phyloP scores from a whole-genome alignment of 2,888 invertebrate genomes.

The Dysmachus trigonus region DNA sequence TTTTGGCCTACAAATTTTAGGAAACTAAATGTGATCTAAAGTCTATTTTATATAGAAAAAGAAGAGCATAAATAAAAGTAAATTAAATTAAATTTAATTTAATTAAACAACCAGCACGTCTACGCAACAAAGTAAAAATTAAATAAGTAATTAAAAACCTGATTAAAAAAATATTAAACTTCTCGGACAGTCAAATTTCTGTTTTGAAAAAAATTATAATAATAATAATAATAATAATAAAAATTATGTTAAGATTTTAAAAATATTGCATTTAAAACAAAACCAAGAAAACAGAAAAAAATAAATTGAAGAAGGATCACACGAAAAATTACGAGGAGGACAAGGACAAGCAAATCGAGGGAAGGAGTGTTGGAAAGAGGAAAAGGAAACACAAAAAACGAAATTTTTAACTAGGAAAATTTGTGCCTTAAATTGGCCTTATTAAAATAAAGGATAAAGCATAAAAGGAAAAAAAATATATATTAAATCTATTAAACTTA shows the following conservation, averaged over 20 bases:
- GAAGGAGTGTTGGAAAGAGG: not conserved
- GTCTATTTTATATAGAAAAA: slow-evolving; percentile 20
- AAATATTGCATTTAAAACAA: slow-evolving; percentile 40
- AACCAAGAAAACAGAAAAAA: slow-evolving; percentile 52
- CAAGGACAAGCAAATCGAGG: not conserved
- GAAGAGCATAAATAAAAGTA: not conserved
- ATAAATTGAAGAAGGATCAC: not conserved
- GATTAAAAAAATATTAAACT: slow-evolving; percentile 1
- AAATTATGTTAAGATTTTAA: too few species aligned
- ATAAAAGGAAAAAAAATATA: slow-evolving; percentile 40
- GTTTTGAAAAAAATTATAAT: slow-evolving; percentile 47
- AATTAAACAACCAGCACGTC: not conserved
- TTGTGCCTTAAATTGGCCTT: slow-evolving; percentile 56
- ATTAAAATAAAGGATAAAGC: slow-evolving; percentile 48
- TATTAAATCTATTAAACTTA: slow-evolving; percentile 43
- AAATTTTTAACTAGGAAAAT: slow-evolving; percentile 50
- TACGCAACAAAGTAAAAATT: not conserved
- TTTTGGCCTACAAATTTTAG: slow-evolving; percentile 40
- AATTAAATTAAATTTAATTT: not conserved
- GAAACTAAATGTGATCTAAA: slow-evolving; percentile 45
- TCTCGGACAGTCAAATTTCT: slow-evolving; percentile 33
- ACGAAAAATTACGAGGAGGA: not conserved
- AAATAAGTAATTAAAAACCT: slow-evolving; percentile 26
- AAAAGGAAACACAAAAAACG: slow-evolving; percentile 18
- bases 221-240: not conserved